Evolutionary conservation across 2,113 vertebrate genomes (phyloP), one percentile per base, ranked within the genome.

Genomic region (Gymnogyps californianus): DNA sequence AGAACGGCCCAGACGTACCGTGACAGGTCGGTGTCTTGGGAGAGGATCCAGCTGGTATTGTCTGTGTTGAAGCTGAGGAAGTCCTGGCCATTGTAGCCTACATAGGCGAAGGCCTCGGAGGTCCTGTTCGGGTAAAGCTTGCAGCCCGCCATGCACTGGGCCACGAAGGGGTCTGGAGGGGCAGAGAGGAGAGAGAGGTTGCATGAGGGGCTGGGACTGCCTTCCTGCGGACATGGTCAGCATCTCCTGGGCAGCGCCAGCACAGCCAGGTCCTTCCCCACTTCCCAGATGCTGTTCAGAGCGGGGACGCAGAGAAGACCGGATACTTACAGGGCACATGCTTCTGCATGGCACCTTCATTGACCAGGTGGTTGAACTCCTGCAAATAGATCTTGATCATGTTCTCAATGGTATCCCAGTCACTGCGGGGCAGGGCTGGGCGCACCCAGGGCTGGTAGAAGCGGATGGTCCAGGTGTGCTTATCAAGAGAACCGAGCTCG

Each of bases 401-500:
- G 28, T 85, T 83, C 3, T 71, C 32, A 59, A 92, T 64, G 38
- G 71, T 88, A 34, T 97, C 70, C 96, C 91, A 97, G 57, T 97
- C 93, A 58, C 61, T 3, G 1, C 5, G 42, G 22, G 89, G 70
- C 57, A 94, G 61, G 61, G 95, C 55, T 52, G 52, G 26, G 28
- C 1, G 79, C 16, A 97, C 83, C 96, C 96, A 96, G 83, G 95
- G 82, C 65, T 96, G 89, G 61, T 13, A 10, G 57, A 96, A 90
- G 57, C 0, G 91, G 32, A 97, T 93, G 28, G 16, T 58, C 82
- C 70, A 71, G 4, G 65, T 97, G 25, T 34, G 88, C 31, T 85
- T 87, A 61, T 95, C 70, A 52, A 96, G 51, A 87, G 17, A 81
- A 47, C 91, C 91, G 2, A 97, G 91, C 52, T 82, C 18, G 0